Percentiles rank a stretch among this genome's conserved stretches.
Conservation (phyloP, 2,888 invertebrate genomes). For the Automeris io region DNA sequence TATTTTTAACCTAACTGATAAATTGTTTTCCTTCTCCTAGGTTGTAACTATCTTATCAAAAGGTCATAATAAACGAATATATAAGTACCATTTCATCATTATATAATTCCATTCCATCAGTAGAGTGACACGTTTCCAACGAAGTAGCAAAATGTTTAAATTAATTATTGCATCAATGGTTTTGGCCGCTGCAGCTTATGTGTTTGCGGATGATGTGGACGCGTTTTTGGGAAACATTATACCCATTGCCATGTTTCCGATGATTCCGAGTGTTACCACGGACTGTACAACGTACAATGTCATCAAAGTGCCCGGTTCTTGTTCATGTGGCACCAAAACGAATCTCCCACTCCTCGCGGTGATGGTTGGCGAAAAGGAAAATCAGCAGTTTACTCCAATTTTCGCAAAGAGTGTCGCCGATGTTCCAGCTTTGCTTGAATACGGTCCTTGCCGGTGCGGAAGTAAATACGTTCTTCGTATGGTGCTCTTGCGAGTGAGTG, state of each 20-base stretch:
- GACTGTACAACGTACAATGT: not conserved
- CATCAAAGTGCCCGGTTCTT: not conserved
- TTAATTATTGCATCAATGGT: not conserved
- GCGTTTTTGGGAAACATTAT: slow-evolving; percentile 9
- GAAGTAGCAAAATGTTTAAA: not conserved
- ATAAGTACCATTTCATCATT: not conserved
- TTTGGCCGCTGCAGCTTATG: not conserved
- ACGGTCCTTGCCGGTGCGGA: not conserved
- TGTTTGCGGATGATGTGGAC: slow-evolving; percentile 1
- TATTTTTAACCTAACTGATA: too few species aligned
- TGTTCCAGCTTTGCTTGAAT: not conserved
- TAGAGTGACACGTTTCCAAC: not conserved
- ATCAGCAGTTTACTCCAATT: not conserved
- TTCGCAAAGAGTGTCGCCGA: not conserved
- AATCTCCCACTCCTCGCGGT: not conserved
- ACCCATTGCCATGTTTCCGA: not conserved
- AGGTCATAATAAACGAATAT: not conserved
- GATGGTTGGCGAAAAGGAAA: not conserved
- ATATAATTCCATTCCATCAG: not conserved
- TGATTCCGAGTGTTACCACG: not conserved
- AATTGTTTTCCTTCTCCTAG: too few species aligned
- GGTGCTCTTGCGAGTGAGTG: not conserved
- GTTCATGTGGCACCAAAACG: not conserved
- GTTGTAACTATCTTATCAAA: slow-evolving; percentile 1
- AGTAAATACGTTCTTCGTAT: not conserved